Evolutionary conservation across 2,888 invertebrate species (phyloP).

Genomic region (Gymnoscelis rufifasciata): DNA sequence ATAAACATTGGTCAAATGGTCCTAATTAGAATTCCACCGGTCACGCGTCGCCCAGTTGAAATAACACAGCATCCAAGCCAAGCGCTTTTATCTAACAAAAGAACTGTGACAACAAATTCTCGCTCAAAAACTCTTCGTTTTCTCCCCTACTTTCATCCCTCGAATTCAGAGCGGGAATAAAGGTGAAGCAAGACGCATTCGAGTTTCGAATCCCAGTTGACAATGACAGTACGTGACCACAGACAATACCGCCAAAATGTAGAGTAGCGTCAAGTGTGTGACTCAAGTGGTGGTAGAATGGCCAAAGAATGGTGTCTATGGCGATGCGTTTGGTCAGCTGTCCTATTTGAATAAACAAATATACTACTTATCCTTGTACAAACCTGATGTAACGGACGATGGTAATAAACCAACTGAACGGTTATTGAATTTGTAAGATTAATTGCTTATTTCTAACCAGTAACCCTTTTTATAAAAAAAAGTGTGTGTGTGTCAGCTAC

Average conservation of each 20-base stretch:
- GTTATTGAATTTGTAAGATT: background rate
- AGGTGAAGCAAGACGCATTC: conserved; percentile 21
- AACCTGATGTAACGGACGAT: conserved; percentile 9
- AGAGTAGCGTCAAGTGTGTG: conserved; percentile 29
- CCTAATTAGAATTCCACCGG: conserved; percentile 56
- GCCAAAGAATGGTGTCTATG: conserved; percentile 43
- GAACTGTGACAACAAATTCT: conserved; percentile 25
- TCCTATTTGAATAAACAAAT: conserved; percentile 18
- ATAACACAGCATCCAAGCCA: conserved; percentile 72
- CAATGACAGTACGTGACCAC: conserved; percentile 66
- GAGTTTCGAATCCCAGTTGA: conserved; percentile 19
- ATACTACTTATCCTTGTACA: conserved; percentile 3
- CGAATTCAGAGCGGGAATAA: conserved; percentile 20
- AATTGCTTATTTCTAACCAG: too few relatives aligned
- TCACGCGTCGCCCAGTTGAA: conserved; percentile 70
- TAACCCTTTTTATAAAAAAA: too few relatives aligned
- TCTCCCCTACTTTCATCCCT: conserved; percentile 18
- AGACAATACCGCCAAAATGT: conserved; percentile 55
- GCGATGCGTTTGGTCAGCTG: conserved; percentile 51
- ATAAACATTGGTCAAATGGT: conserved; percentile 19
- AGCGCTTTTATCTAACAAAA: conserved; percentile 47
- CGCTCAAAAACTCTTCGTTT: too few relatives aligned
- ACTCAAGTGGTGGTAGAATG: conserved; percentile 19
- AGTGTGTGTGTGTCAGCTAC: too few relatives aligned
- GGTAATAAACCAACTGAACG: background rate